A percentile compares a stretch with the other conserved stretches of the same genome.
Evolutionary conservation across 2,888 invertebrate genomes (phyloP).

Genomic region (Habroteleia sp.): DNA sequence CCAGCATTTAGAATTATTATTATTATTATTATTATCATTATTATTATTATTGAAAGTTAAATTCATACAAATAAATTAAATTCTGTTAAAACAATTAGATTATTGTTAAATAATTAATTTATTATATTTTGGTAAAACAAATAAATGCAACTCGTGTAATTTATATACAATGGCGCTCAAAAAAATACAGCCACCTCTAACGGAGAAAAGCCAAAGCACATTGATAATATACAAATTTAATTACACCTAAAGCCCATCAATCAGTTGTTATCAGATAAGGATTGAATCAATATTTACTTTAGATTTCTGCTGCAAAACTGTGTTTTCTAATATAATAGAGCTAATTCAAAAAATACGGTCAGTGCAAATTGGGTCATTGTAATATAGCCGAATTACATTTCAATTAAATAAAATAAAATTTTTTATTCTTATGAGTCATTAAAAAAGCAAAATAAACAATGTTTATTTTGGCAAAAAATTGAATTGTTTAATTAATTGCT

Average conservation of each 20-base stretch:
- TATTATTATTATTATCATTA: too few relatives aligned
- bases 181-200: background rate
- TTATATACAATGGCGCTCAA: background rate
- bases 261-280: background rate
- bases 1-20: too few relatives aligned
- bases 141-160: too few relatives aligned
- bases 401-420: background rate
- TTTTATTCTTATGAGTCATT: background rate
- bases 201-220: slow-evolving; percentile 3
- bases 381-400: background rate
- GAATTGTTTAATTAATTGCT: too few relatives aligned
- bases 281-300: background rate
- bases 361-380: background rate
- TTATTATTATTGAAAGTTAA: too few relatives aligned
- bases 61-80: too few relatives aligned
- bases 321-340: background rate
- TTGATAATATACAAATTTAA: background rate
- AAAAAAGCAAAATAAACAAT: too few relatives aligned
- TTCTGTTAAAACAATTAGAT: too few relatives aligned
- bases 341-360: background rate
- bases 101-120: too few relatives aligned
- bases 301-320: background rate
- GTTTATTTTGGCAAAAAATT: too few relatives aligned
- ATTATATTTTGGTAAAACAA: too few relatives aligned
- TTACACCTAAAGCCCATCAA: background rate